phyloP scores from a whole-genome alignment of 2,113 vertebrate species.

The Seriola quinqueradiata region DNA sequence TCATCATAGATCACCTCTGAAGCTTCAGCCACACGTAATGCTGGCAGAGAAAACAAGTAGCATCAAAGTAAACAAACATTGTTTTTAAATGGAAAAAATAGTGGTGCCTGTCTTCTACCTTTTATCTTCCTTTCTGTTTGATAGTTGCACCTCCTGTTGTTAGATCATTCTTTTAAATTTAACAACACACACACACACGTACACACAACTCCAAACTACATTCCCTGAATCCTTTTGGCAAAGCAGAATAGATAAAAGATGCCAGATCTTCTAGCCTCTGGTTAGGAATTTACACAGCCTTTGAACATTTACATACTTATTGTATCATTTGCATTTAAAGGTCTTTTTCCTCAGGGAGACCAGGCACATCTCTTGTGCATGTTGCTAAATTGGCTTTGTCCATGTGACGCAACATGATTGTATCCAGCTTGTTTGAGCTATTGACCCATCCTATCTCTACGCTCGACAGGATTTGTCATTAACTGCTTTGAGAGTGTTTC shows the following conservation, averaged over 20 bases:
- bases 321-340: slow-evolving; percentile 41
- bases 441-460: slow-evolving; percentile 68
- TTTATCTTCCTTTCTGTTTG: slow-evolving; percentile 32
- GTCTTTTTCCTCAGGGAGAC: slow-evolving; percentile 1
- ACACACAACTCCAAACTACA: slow-evolving; percentile 2
- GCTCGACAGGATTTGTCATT: slow-evolving; percentile 71
- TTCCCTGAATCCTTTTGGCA: slow-evolving; percentile 30
- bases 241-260: slow-evolving; percentile 29
- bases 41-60: slow-evolving; percentile 28
- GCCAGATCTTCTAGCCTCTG: slow-evolving; percentile 10
- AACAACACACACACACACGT: not conserved
- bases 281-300: slow-evolving; percentile 20
- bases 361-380: slow-evolving; percentile 9
- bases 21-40: slow-evolving; percentile 45
- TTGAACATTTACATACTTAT: slow-evolving; percentile 51
- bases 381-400: slow-evolving; percentile 45
- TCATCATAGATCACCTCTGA: slow-evolving; percentile 94
- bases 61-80: slow-evolving; percentile 27
- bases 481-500: slow-evolving; percentile 76
- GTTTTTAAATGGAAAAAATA: slow-evolving; percentile 9
- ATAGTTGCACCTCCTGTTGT: slow-evolving; percentile 32
- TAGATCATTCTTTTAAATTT: slow-evolving; percentile 32
- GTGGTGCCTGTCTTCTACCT: not conserved
- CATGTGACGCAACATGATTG: slow-evolving; percentile 55
- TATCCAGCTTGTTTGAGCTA: slow-evolving; percentile 72